phyloP scores from a whole-genome alignment of 2,797 vertebrate species.

The Dallia pectoralis region DNA sequence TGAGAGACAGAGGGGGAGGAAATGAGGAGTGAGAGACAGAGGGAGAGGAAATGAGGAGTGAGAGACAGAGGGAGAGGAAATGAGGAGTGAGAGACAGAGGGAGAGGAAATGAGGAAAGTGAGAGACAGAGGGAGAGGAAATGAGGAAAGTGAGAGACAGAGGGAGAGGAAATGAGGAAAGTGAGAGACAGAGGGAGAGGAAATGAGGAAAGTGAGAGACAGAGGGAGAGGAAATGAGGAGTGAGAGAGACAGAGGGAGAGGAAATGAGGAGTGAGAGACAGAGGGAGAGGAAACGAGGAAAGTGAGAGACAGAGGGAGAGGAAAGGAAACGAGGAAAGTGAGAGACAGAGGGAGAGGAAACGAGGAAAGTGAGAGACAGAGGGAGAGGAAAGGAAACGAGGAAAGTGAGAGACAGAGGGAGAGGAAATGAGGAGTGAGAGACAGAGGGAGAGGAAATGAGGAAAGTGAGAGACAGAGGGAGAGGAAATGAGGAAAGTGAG shows the following conservation, averaged over 20 bases:
- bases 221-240: too few species aligned
- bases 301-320: background rate
- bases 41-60: too few species aligned
- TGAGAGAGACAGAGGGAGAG: background rate
- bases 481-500: background rate
- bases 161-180: too few species aligned
- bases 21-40: too few species aligned
- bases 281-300: background rate
- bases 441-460: background rate
- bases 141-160: too few species aligned
- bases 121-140: constrained; percentile 4
- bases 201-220: background rate
- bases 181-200: too few species aligned
- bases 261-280: too few species aligned
- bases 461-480: too few species aligned
- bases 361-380: too few species aligned
- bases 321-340: too few species aligned
- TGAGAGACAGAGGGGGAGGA: constrained; percentile 4
- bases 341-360: background rate
- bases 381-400: background rate
- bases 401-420: background rate
- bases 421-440: too few species aligned
- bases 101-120: background rate
- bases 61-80: background rate
- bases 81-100: background rate